Percentiles rank a stretch among this genome's conserved stretches.
Conservation (phyloP, 2,113 vertebrate genomes). For the Thomomys bottae region DNA sequence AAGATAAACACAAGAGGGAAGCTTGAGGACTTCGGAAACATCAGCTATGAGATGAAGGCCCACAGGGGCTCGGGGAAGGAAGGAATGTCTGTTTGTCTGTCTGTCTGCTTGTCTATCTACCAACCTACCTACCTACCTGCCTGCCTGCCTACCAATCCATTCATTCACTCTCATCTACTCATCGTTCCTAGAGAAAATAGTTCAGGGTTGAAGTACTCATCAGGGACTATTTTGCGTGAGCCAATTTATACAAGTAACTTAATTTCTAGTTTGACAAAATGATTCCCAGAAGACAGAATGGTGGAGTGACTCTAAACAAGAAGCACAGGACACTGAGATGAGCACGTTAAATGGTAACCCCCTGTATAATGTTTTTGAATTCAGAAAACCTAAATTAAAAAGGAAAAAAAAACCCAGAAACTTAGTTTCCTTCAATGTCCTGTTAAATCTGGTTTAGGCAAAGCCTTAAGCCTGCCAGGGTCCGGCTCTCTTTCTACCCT, state of each 20-base stretch:
- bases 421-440: neutral
- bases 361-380: too few species aligned
- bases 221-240: neutral
- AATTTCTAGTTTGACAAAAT: too few species aligned
- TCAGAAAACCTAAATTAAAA: too few species aligned
- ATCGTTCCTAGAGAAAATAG: neutral
- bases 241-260: too few species aligned
- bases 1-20: neutral
- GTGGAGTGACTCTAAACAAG: too few species aligned
- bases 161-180: too few species aligned
- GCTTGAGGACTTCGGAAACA: neutral
- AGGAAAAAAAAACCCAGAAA: too few species aligned
- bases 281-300: too few species aligned
- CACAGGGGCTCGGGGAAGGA: neutral
- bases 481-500: neutral
- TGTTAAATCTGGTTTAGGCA: fast-evolving
- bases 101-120: neutral
- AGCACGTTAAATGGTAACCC: too few species aligned
- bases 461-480: neutral
- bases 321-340: too few species aligned
- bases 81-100: neutral
- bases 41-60: neutral
- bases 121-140: too few species aligned
- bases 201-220: neutral
- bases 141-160: too few species aligned